These are phyloP conservation scores for Belgica antarctica DNA, from an alignment of 2,888 invertebrate genomes.

Conservation along the genomic window DNA sequence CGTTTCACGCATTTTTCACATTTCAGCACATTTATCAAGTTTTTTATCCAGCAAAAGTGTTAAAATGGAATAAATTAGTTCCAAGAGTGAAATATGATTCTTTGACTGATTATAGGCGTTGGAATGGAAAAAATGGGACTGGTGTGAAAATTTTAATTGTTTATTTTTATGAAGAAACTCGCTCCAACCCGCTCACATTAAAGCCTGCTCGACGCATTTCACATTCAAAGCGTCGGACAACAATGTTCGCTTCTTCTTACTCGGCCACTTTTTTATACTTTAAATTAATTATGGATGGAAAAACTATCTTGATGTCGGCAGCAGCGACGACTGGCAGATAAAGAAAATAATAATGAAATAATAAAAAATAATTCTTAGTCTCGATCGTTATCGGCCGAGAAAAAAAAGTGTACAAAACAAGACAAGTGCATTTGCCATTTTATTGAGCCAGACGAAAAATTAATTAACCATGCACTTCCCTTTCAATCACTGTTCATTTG, in stretches of 20 bases:
- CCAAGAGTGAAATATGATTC: not conserved
- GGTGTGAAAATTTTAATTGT: slow-evolving; percentile 42
- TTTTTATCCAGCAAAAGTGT: not conserved
- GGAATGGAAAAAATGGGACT: too few species aligned
- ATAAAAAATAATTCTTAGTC: not conserved
- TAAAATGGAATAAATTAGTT: too few species aligned
- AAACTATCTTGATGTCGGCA: not conserved
- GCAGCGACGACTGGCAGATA: not conserved
- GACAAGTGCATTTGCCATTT: too few species aligned
- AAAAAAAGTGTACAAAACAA: not conserved
- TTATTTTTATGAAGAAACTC: slow-evolving; percentile 22
- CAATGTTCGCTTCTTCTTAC: not conserved
- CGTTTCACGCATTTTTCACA: not conserved
- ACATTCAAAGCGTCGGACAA: not conserved
- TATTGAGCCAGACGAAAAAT: not conserved
- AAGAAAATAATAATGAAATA: too few species aligned
- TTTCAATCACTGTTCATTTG: slow-evolving; percentile 30
- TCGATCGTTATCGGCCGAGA: not conserved
- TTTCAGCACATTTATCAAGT: not conserved
- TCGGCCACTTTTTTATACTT: too few species aligned
- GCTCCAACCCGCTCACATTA: too few species aligned
- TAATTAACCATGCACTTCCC: slow-evolving; percentile 40
- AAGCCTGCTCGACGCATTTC: not conserved
- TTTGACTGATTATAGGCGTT: not conserved
- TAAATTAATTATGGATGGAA: not conserved